phyloP scores from a whole-genome alignment of 2,113 vertebrate genomes.

The Thermophis baileyi region DNA sequence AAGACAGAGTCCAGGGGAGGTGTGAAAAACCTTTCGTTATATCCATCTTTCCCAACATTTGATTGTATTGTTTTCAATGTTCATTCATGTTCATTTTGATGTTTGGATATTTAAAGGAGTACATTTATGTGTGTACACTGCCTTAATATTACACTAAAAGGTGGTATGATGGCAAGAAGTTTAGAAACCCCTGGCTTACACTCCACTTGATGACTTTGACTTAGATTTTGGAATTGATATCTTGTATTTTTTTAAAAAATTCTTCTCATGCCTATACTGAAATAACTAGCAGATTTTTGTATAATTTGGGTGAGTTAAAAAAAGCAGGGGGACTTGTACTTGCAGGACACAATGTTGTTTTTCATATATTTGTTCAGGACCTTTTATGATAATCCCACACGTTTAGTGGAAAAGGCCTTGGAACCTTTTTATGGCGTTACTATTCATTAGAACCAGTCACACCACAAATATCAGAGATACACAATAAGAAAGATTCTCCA shows the following conservation, averaged over 20 bases:
- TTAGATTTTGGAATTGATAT: background rate
- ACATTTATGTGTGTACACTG: background rate
- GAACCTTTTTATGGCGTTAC: background rate
- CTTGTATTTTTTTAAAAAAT: background rate
- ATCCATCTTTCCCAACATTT: background rate
- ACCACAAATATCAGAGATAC: background rate
- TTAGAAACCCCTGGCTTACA: background rate
- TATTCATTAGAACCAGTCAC: background rate
- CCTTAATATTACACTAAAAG: background rate
- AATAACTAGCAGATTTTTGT: background rate
- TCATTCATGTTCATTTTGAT: background rate
- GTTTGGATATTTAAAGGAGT: background rate
- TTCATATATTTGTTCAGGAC: background rate
- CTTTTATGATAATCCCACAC: background rate
- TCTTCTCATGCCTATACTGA: background rate
- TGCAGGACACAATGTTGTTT: background rate
- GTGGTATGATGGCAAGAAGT: background rate
- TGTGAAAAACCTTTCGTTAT: background rate
- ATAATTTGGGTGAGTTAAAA: background rate
- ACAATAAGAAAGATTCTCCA: background rate
- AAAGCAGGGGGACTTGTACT: background rate
- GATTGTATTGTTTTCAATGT: background rate
- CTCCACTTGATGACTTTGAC: background rate
- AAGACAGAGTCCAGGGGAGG: background rate
- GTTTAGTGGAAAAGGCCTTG: fast-evolving